Evolutionary conservation across 2,888 invertebrate genomes (phyloP).

Genomic region (Cataglyphis altisquamis): DNA sequence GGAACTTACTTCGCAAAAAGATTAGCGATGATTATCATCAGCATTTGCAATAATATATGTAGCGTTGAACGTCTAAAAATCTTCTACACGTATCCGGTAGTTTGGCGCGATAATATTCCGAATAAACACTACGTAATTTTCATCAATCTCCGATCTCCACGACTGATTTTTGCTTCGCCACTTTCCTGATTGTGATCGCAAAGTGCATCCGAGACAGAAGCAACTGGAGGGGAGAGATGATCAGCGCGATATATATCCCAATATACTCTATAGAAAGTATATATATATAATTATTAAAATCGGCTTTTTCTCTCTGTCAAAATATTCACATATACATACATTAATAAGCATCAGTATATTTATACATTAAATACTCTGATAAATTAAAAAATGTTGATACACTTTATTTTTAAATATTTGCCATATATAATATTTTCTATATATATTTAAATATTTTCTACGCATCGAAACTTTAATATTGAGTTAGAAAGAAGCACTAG

Average conservation of each 20-base stretch:
- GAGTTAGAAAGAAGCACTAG: too few species aligned
- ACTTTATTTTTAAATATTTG: not conserved
- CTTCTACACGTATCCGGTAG: not conserved
- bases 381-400: not conserved
- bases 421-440: too few species aligned
- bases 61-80: not conserved
- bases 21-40: not conserved
- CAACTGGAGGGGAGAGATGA: not conserved
- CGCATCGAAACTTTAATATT: too few species aligned
- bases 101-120: not conserved
- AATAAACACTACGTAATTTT: not conserved
- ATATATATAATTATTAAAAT: not conserved
- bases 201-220: not conserved
- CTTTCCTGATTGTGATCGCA: not conserved
- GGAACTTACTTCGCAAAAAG: slow-evolving; percentile 10
- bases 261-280: not conserved
- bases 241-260: not conserved
- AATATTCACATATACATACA: not conserved
- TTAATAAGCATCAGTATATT: not conserved
- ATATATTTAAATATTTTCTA: too few species aligned
- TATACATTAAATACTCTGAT: not conserved
- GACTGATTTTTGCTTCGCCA: not conserved
- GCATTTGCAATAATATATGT: not conserved
- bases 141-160: not conserved
- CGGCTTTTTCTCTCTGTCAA: not conserved